Base-by-base conservation (phyloP, 2,888 invertebrate genomes). In the Chaetogeoica ovagalla region DNA sequence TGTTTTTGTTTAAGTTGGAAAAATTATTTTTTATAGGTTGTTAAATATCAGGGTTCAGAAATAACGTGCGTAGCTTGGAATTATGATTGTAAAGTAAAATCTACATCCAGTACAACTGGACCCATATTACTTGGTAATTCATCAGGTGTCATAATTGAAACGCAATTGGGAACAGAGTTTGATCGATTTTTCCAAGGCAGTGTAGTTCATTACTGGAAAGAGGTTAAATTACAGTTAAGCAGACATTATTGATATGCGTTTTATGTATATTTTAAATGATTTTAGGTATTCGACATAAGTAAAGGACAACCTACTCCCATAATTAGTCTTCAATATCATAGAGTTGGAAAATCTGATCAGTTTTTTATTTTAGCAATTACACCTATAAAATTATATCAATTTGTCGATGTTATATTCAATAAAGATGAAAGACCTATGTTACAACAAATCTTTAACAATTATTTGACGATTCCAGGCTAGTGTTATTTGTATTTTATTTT, bases 61-160 rank as follows among this genome's bases (percentile, higher is more conserved):
- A 91, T 98, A 39, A 96, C 96, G 0, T 93, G 95, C 72, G 93
- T 98, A 0, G 97, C 92, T 1, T 98, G 97, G 93, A 96, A 94
- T 86, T 90, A 90, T 83, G 89, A 90, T 15, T 43, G 52, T 48
- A 70, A 8, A 55, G 68, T 68, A 5, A 77, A 77, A 69, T 66
- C 79, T 13, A 77, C 77, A 7, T 76, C 82, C 21, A 82, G 82
- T 17, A 89, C 91, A 0, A 95, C 96, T 0, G 94, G 94, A 1
- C 91, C 94, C 0, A 95, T 98, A 84, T 87, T 98, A 62, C 86
- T 97, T 66, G 97, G 97, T 9, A 97, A 96, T 0, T 94, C 94
- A 0, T 94, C 93, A 85, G 97, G 97, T 0, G 88, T 94, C 66
- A 93, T 97, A 82, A 91, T 96, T 86, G 97, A 97, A 87, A 94